Base-by-base conservation (phyloP, 2,797 vertebrate genomes). In the Agapornis canus region DNA sequence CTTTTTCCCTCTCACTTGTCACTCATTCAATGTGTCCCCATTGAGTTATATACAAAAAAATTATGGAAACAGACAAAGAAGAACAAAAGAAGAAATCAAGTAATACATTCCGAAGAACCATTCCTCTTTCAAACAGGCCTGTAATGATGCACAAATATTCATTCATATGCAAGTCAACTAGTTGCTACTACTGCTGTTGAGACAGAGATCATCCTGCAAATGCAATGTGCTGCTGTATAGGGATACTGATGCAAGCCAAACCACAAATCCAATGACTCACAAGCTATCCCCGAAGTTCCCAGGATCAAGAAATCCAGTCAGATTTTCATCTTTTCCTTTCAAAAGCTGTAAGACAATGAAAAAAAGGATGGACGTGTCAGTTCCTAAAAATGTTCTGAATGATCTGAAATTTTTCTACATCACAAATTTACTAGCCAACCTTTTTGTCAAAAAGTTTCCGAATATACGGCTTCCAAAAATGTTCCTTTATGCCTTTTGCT, bases 381-480 rank as follows among this genome's bases (percentile, higher is more conserved):
- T 49, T 66, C 27, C 60, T 64, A 29, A 10, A 27, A 71, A 42
- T 4, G 31, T 10, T 84, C 26, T 23, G 61, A 63, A 20, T 35
- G 75, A 25, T 9, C 5, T n/a, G 40, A 59, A 63, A 17, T 10
- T 77, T 43, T 63, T 43, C 64, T 65, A 13, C 17, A 23, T 40
- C 10, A 90, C 21, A 43, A 35, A 72, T 89, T 32, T 70, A 39
- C 8, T 89, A 25, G 85, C 96, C 59, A 73, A 98, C 99, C 98
- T 99, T 99, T 97, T 98, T 99, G 86, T 99, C 98, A 90, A 99
- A 99, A 65, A 99, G 99, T 52, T 98, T 99, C 90, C 98, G 98
- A 89, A 99, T 98, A 79, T 99, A 99, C 1, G 99, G 99, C 87
- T 99, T 99, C 99, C 99, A 99, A 96, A 99, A 99, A 95, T 99